These are phyloP conservation scores for Poeciliopsis infans DNA, from an alignment of 2,797 vertebrate genomes.

Conservation along the genomic window DNA sequence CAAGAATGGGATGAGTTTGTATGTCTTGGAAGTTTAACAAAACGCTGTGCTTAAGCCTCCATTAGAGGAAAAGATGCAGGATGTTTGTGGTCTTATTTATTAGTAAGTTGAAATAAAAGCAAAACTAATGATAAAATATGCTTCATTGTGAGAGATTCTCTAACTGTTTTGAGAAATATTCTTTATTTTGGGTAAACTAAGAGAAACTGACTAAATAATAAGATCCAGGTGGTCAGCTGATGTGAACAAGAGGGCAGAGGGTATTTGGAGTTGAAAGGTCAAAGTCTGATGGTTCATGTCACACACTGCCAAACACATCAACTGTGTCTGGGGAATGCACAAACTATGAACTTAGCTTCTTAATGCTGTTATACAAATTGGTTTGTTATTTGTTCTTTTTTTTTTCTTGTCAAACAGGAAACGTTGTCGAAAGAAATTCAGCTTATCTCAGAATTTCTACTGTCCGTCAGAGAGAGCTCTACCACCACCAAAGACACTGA, in stretches of 20 bases:
- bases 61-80: neutral
- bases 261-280: neutral
- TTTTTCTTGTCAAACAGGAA: conserved; percentile 87
- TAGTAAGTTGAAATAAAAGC: neutral
- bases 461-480: conserved; percentile 83
- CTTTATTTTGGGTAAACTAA: neutral
- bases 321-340: conserved; percentile 26
- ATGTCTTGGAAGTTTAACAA: neutral
- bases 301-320: conserved; percentile 24
- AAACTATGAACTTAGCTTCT: conserved; percentile 19
- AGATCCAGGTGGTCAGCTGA: neutral
- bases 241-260: neutral
- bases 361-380: conserved; percentile 70
- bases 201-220: neutral
- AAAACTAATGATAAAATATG: neutral
- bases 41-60: neutral
- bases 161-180: neutral
- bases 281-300: neutral
- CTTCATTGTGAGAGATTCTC: neutral
- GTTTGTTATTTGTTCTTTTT: conserved; percentile 83
- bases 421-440: conserved; percentile 86
- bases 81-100: neutral
- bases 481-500: conserved; percentile 69
- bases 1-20: neutral
- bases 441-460: conserved; percentile 84